phyloP scores from a whole-genome alignment of 2,888 invertebrate genomes.

The Listrodromus nycthemerus region DNA sequence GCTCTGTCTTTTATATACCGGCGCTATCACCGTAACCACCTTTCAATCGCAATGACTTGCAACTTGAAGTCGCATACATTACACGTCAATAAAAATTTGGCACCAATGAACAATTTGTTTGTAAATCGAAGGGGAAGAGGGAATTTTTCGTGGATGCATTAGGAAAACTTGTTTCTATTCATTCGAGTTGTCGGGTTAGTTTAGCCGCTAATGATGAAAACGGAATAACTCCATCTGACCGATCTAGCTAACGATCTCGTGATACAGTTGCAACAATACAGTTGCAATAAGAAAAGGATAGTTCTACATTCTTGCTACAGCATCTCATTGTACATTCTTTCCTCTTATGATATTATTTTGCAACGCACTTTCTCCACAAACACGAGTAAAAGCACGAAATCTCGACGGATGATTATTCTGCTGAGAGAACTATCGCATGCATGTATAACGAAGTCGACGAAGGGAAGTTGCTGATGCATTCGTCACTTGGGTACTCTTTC shows the following conservation, averaged over 20 bases:
- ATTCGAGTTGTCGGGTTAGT: background rate
- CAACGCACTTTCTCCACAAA: conserved; percentile 53
- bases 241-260: conserved; percentile 50
- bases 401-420: conserved; percentile 66
- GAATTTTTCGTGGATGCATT: too few species aligned
- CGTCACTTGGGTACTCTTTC: conserved; percentile 55
- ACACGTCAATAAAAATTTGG: conserved; percentile 32
- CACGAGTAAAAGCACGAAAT: conserved; percentile 55
- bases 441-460: conserved; percentile 22
- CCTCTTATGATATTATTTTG: conserved; percentile 31
- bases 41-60: conserved; percentile 29
- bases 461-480: conserved; percentile 6
- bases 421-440: conserved; percentile 44
- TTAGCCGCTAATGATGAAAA: conserved; percentile 18
- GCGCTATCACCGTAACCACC: conserved; percentile 13
- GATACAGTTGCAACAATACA: too few species aligned
- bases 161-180: background rate
- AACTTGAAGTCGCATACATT: conserved; percentile 30
- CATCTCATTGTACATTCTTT: conserved; percentile 1
- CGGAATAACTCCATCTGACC: conserved; percentile 4
- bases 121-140: background rate
- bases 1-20: background rate
- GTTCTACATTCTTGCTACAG: background rate
- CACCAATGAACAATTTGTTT: conserved; percentile 28
- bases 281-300: conserved; percentile 1